These are phyloP conservation scores for Phataginus tricuspis DNA, from an alignment of 2,797 vertebrate genomes.

Conservation along the genomic window DNA sequence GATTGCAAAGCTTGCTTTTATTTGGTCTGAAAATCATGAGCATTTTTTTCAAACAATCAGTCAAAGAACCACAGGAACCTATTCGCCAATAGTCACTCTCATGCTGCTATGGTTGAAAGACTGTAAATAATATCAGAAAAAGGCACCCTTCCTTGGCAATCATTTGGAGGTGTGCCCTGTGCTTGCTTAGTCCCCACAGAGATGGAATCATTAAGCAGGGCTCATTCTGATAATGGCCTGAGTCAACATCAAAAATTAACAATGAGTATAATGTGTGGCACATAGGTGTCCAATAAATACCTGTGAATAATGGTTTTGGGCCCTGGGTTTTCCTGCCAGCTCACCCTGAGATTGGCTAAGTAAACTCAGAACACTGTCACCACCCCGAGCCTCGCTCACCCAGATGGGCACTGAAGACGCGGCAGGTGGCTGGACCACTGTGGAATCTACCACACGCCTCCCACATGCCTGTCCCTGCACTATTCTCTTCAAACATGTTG, in stretches of 20 bases:
- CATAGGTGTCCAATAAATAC: not conserved
- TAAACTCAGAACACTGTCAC: not conserved
- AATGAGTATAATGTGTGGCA: not conserved
- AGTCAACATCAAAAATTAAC: not conserved
- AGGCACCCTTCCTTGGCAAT: not conserved
- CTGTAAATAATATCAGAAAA: not conserved
- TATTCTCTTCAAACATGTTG: not conserved
- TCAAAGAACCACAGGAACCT: not conserved
- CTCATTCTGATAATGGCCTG: not conserved
- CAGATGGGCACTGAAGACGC: too few species aligned
- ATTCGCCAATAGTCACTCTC: not conserved
- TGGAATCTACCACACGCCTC: not conserved
- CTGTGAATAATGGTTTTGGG: not conserved
- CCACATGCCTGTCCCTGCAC: rapidly evolving
- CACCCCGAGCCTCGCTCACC: too few species aligned
- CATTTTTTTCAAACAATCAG: not conserved
- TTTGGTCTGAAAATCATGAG: not conserved
- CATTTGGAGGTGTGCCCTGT: not conserved
- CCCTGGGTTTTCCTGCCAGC: too few species aligned
- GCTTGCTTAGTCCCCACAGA: not conserved
- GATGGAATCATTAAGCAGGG: too few species aligned
- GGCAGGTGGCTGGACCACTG: rapidly evolving
- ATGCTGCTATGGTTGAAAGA: not conserved
- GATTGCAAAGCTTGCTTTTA: not conserved
- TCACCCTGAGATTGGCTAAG: not conserved